phyloP scores from a whole-genome alignment of 2,797 vertebrate species.

The Cephalopachus bancanus region DNA sequence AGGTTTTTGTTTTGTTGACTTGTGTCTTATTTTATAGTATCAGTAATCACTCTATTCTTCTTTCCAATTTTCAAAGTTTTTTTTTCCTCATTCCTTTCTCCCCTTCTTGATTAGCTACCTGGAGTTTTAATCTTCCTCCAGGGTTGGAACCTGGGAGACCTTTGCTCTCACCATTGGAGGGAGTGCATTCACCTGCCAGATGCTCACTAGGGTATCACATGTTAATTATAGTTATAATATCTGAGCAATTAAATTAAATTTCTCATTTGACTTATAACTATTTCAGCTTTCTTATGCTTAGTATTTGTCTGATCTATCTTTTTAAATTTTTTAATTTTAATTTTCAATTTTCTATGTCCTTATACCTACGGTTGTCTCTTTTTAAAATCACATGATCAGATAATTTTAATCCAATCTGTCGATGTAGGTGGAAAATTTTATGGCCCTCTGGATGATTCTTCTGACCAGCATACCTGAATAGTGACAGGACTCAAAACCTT shows the following conservation, averaged over 20 bases:
- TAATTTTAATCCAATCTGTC: slow-evolving; percentile 20
- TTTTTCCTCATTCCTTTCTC: not conserved
- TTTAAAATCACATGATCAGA: not conserved
- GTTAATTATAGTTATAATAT: not conserved
- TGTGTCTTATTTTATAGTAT: not conserved
- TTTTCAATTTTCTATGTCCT: slow-evolving; percentile 4
- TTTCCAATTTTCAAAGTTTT: not conserved
- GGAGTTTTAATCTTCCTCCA: not conserved
- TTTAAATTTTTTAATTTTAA: slow-evolving; percentile 23
- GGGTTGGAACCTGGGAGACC: not conserved
- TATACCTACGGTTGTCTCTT: not conserved
- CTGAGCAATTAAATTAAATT: not conserved
- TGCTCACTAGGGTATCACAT: not conserved
- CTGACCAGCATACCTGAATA: not conserved
- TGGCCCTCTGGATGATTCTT: not conserved
- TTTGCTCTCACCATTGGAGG: not conserved
- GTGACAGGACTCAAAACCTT: not conserved
- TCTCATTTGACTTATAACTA: not conserved
- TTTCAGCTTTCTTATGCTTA: not conserved
- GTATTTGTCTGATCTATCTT: not conserved
- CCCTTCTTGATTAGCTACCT: not conserved
- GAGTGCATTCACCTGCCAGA: not conserved
- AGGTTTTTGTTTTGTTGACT: not conserved
- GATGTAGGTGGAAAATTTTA: not conserved
- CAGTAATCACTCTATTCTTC: not conserved